Conservation (phyloP, 2,113 vertebrate species). For the Arenaria interpres region DNA sequence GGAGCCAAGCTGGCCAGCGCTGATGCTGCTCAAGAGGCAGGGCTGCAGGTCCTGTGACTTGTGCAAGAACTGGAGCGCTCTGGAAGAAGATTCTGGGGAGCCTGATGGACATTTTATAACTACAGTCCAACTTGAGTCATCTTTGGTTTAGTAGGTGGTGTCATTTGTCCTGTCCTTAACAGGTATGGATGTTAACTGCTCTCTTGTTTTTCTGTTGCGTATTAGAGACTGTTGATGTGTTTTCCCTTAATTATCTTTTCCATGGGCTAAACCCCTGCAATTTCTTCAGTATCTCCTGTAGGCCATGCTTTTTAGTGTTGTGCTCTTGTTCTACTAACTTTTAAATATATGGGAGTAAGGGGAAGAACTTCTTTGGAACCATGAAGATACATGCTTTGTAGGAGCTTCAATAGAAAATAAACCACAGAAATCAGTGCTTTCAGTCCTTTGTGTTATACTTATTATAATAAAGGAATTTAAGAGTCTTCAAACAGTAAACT, state of each 20-base stretch:
- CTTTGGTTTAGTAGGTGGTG: not conserved
- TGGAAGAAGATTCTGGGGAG: not conserved
- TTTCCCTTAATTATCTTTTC: not conserved
- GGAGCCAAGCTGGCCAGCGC: not conserved
- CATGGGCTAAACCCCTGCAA: not conserved
- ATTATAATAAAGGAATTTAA: not conserved
- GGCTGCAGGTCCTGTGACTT: not conserved
- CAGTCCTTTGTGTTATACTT: not conserved
- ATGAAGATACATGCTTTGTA: not conserved
- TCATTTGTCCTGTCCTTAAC: not conserved
- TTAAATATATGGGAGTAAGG: not conserved
- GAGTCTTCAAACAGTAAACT: not conserved
- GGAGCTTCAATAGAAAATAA: not conserved
- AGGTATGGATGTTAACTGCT: not conserved
- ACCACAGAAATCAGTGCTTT: not conserved
- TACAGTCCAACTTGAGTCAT: accelerated
- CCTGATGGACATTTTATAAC: not conserved
- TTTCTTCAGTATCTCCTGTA: not conserved
- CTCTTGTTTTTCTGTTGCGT: not conserved
- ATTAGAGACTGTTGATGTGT: not conserved
- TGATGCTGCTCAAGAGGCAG: not conserved
- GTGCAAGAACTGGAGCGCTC: not conserved
- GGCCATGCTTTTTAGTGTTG: not conserved
- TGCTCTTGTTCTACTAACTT: not conserved
- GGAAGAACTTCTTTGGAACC: not conserved